These are phyloP conservation scores for Saccostrea echinata DNA, from an alignment of 1,140 invertebrate species.

Conservation along the genomic window DNA sequence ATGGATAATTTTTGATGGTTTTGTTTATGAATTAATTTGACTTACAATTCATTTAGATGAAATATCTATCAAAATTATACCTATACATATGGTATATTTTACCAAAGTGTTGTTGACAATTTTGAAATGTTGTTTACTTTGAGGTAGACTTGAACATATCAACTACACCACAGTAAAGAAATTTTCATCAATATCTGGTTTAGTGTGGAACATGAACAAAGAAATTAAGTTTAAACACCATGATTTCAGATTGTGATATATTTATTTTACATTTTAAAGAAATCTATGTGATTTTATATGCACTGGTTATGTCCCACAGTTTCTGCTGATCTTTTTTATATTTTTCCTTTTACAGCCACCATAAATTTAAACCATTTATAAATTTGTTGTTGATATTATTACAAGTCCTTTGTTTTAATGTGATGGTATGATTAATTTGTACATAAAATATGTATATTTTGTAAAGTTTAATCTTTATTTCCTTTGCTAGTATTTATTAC, in stretches of 20 bases:
- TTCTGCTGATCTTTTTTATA: neutral
- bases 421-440: neutral
- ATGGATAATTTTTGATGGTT: conserved; percentile 24
- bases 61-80: too few relatives aligned
- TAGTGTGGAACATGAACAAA: too few relatives aligned
- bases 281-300: neutral
- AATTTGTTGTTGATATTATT: neutral
- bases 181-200: neutral
- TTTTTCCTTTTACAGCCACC: neutral
- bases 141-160: neutral
- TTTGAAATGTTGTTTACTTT: neutral
- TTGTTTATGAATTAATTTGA: neutral
- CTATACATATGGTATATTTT: too few relatives aligned
- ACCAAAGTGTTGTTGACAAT: neutral
- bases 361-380: neutral
- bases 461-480: neutral
- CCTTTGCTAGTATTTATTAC: neutral
- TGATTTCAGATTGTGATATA: neutral
- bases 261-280: conserved; percentile 16
- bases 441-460: neutral
- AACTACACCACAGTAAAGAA: neutral
- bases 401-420: neutral
- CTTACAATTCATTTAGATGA: too few relatives aligned
- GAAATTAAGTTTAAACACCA: neutral
- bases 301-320: neutral